Evolutionary conservation across 2,797 vertebrate species (phyloP), one percentile per base, ranked within the genome.

Genomic region (Oryzias sinensis): DNA sequence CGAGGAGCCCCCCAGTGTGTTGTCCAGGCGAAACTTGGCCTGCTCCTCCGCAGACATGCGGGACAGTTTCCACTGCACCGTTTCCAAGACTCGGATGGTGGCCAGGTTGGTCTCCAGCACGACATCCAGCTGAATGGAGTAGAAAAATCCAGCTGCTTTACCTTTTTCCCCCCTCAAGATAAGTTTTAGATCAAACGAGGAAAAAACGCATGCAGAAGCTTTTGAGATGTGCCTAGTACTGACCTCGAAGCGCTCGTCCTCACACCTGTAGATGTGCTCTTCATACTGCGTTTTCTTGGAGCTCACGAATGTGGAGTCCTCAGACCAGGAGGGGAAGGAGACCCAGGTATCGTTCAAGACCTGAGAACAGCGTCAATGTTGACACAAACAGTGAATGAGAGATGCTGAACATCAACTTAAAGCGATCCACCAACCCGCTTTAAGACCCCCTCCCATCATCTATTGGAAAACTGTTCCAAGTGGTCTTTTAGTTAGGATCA

Each of bases 341-440:
- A 99, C 97, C 97, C 97, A 99, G 6, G 97, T 99, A 84, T 99
- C 96, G 59, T 99, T 99, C 70, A 99, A 90, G 82, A 99, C 97
- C 97, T 99, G 84, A 25, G 71, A 4, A 45, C 5, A 2, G 16
- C 0, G 2, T 37, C 33, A 4, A 37, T 37, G 33, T 37, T 1
- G 33, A 37, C 33, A 37, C 33, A 37, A 37, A 13, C 33, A 11
- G 2, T 27, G 27, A 27, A 27, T 5, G 27, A 27, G 5, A 27
- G 27, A 27, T 7, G 7, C 27, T 27, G 27, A 37, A 37, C 2
- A 37, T 13, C 33, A 4, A 9, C 33, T 37, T 37, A 11, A 37
- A 37, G 11, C 9, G 9, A 37, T 37, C 11, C 33, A 37, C 11
- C 33, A 37, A 13, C 33, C 9, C 4, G 33, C 9, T 37, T 37